Evolutionary conservation across 1,140 invertebrate genomes (phyloP), one percentile per base, ranked within the genome.

Genomic region (Tyrophagus putrescentiae): DNA sequence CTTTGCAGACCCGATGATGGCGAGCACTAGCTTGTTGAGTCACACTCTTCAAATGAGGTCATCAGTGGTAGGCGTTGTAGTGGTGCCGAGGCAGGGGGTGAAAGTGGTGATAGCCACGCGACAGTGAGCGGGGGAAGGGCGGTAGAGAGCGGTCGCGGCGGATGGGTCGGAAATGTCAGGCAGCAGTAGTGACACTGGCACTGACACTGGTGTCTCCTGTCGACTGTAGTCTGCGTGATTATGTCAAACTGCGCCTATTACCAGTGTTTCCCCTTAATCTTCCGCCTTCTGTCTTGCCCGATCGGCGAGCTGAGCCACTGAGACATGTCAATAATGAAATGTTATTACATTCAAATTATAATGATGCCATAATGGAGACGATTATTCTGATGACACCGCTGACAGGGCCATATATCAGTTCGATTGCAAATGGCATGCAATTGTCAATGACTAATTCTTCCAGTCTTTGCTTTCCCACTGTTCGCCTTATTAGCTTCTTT

Each of bases 321-420:
- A 18, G 45, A 48, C 45, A 48, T 48, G 45, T 48, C 45, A 48
- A 48, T 48, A 48, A 48, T 48, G 45, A 48, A 18, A 48, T 29
- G 45, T 48, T 48, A 48, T 48, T 48, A 48, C 45, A 48, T 48
- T 48, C 45, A 48, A 48, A 48, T 48, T 48, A 48, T 18, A 48
- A 48, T 18, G 45, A 48, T 48, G 45, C 18, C 45, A 6, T 48
- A 48, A 48, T 48, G 45, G 45, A 48, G 45, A 48, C 45, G 45
- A 48, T 48, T 48, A 48, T 48, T 48, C 31, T 48, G 45, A 48
- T 48, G 7, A 18, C 45, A 48, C 36, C 36, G 31, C 7, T 48
- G 45, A 7, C 18, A 18, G 45, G 18, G 7, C 45, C 7, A 6
- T 48, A 48, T 48, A 48, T 18, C 45, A 48, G 18, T 48, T 48